Evolutionary conservation across 2,113 vertebrate species (phyloP).

Genomic region (Siniperca knerii): DNA sequence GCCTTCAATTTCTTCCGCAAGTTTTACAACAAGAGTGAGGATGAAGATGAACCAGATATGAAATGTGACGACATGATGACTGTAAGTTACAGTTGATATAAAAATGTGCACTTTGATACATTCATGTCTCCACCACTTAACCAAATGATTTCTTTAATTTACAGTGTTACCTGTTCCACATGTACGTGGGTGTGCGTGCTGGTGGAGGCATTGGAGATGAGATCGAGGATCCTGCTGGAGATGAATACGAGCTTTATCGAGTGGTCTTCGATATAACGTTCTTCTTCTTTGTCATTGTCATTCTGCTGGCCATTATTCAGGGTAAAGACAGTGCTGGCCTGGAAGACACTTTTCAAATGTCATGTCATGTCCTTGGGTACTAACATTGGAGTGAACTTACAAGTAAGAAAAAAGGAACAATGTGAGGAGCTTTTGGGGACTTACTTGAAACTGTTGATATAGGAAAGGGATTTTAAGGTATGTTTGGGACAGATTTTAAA

Average conservation of each 20-base stretch:
- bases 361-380: neutral
- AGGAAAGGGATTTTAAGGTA: neutral
- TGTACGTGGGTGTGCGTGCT: conserved; percentile 95
- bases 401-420: neutral
- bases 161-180: conserved; percentile 96
- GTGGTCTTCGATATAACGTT: conserved; percentile 96
- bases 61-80: conserved; percentile 98
- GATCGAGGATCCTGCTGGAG: conserved; percentile 94
- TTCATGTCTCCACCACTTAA: neutral
- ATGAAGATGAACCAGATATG: conserved; percentile 94
- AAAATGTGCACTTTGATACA: neutral
- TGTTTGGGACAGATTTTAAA: neutral
- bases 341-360: neutral
- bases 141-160: neutral
- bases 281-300: conserved; percentile 97
- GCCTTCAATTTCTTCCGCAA: conserved; percentile 98
- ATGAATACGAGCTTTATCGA: conserved; percentile 94
- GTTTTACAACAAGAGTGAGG: conserved; percentile 97
- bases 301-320: conserved; percentile 95
- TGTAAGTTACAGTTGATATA: conserved; percentile 73
- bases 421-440: neutral
- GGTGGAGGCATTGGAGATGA: conserved; percentile 95
- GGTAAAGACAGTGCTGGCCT: conserved; percentile 76
- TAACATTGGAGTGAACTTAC: neutral
- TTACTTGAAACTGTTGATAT: neutral